Conservation (phyloP, 2,797 vertebrate species). For the Alauda arvensis region DNA sequence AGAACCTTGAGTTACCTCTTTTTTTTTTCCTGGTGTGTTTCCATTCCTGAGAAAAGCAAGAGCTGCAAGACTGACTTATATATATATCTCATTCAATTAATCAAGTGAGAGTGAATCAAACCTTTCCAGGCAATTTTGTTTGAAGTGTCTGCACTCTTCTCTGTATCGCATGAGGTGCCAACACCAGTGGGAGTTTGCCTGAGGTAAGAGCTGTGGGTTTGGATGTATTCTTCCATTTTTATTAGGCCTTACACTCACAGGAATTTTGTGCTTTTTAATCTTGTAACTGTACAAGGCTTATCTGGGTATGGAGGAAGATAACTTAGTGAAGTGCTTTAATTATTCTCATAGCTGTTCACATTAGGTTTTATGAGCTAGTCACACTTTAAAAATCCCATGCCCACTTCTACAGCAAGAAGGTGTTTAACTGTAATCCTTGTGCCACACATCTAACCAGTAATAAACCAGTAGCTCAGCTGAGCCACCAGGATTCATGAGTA, state of each 20-base stretch:
- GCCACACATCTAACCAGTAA: background rate
- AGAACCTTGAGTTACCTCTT: background rate
- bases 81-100: conserved; percentile 45
- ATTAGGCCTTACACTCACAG: conserved; percentile 58
- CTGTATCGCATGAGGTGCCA: conserved; percentile 56
- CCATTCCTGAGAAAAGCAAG: conserved; percentile 33
- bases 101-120: conserved; percentile 53
- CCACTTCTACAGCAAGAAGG: background rate
- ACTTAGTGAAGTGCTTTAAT: conserved; percentile 41
- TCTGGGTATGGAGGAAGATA: conserved; percentile 12
- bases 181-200: conserved; percentile 63
- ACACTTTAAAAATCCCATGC: background rate
- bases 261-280: conserved; percentile 57
- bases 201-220: conserved; percentile 60
- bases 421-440: background rate
- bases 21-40: background rate
- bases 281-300: conserved; percentile 42
- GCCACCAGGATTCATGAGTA: background rate
- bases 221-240: conserved; percentile 60
- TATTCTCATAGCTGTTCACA: conserved; percentile 6
- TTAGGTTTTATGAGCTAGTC: background rate
- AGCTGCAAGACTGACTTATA: conserved; percentile 28
- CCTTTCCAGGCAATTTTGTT: conserved; percentile 61
- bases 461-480: background rate
- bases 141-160: conserved; percentile 55